Conservation (phyloP, 2,888 invertebrate genomes). For the Physocephala rufipes region DNA sequence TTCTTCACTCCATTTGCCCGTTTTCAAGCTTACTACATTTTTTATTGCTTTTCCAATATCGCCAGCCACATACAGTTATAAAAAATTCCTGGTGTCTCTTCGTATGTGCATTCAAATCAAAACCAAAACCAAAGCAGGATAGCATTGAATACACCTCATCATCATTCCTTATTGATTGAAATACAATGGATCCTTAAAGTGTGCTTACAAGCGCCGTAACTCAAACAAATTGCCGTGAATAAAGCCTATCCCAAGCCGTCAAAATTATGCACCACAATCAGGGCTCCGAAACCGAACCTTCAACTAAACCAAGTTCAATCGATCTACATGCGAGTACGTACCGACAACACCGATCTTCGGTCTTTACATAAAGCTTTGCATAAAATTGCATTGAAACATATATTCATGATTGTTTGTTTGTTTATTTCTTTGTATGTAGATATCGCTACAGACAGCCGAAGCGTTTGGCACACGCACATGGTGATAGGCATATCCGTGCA, state of each 20-base stretch:
- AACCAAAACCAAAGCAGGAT: neutral
- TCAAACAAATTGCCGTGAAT: slow-evolving; percentile 66
- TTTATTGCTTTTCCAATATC: too few species aligned
- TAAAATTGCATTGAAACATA: too few species aligned
- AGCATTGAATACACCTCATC: slow-evolving; percentile 33
- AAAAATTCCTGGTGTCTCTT: slow-evolving; percentile 9
- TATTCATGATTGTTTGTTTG: too few species aligned
- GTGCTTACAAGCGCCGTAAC: slow-evolving; percentile 67
- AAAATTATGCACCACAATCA: neutral
- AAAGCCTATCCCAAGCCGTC: slow-evolving; percentile 49
- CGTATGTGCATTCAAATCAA: neutral
- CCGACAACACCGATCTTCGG: neutral
- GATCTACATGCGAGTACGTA: neutral
- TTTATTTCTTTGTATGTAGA: too few species aligned
- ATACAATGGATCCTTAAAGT: slow-evolving; percentile 67
- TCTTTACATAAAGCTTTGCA: too few species aligned
- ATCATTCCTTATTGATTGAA: slow-evolving; percentile 56
- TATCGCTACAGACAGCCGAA: neutral
- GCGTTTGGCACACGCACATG: neutral
- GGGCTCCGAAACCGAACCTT: neutral
- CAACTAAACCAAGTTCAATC: neutral
- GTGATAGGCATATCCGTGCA: slow-evolving; percentile 17
- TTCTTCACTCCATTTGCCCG: too few species aligned
- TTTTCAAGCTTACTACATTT: too few species aligned
- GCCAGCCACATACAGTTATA: neutral